Conservation (phyloP, 2,113 vertebrate genomes). For the Hipposideros armiger region DNA sequence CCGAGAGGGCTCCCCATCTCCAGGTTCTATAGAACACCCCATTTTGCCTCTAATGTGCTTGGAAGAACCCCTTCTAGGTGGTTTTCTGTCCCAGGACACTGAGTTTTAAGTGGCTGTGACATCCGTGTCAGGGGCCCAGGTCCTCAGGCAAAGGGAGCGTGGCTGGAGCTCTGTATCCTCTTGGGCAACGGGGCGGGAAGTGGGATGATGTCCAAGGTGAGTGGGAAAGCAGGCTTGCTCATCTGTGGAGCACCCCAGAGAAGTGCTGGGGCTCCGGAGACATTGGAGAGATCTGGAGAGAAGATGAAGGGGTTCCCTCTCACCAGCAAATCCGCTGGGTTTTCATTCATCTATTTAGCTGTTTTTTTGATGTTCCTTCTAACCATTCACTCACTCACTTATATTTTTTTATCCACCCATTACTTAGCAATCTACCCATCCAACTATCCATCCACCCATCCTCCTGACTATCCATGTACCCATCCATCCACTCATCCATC, state of each 20-base stretch:
- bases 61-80: conserved; percentile 69
- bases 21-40: conserved; percentile 24
- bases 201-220: conserved; percentile 15
- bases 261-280: not conserved
- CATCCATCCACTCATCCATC: not conserved
- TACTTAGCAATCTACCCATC: not conserved
- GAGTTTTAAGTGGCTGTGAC: conserved; percentile 75
- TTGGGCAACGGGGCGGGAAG: not conserved
- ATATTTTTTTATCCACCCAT: not conserved
- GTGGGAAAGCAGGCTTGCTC: conserved; percentile 16
- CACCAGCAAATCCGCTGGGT: not conserved
- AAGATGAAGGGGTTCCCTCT: not conserved
- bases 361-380: not conserved
- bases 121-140: conserved; percentile 34
- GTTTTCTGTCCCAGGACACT: conserved; percentile 59
- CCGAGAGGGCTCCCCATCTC: not conserved
- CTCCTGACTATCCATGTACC: not conserved
- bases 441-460: not conserved
- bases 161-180: conserved; percentile 51
- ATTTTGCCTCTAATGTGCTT: conserved; percentile 73
- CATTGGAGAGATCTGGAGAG: not conserved
- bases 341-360: not conserved
- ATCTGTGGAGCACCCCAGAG: not conserved
- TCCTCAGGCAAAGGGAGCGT: conserved; percentile 71
- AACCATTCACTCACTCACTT: not conserved